Conservation (phyloP, 2,888 invertebrate genomes). For the Synanthedon andrenaeformis region DNA sequence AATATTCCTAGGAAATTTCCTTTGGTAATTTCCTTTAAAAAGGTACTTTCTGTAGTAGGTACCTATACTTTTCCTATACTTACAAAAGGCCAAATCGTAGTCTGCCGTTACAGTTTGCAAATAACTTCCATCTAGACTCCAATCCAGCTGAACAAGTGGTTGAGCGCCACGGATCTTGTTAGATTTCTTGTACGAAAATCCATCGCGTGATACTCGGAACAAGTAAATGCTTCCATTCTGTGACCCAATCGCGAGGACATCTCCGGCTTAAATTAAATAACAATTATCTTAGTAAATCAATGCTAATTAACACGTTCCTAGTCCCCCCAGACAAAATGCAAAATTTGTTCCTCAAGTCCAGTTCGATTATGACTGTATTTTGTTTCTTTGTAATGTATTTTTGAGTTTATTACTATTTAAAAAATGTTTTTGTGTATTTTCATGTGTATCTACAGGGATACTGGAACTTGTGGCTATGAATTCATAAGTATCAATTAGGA, state of each 20-base stretch:
- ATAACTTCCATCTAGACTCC: constrained; percentile 90
- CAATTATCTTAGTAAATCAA: constrained; percentile 1
- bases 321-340: too few relatives aligned
- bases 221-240: constrained; percentile 83
- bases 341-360: not conserved
- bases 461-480: too few relatives aligned
- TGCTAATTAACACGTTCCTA: too few relatives aligned
- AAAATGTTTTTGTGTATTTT: too few relatives aligned
- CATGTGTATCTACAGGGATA: too few relatives aligned
- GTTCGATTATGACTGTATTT: too few relatives aligned
- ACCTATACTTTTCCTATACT: constrained; percentile 49
- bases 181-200: constrained; percentile 90
- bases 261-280: constrained; percentile 75
- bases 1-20: too few relatives aligned
- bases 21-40: too few relatives aligned
- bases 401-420: too few relatives aligned
- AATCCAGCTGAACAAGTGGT: constrained; percentile 87
- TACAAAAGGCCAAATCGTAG: constrained; percentile 89
- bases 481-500: too few relatives aligned
- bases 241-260: constrained; percentile 88
- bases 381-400: not conserved
- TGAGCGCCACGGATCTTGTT: constrained; percentile 90
- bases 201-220: constrained; percentile 88
- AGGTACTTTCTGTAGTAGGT: too few relatives aligned
- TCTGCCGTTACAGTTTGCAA: constrained; percentile 91